Evolutionary conservation across 92 coral and sea anemone species (phyloP).

Genomic region (Siderastrea radians): DNA sequence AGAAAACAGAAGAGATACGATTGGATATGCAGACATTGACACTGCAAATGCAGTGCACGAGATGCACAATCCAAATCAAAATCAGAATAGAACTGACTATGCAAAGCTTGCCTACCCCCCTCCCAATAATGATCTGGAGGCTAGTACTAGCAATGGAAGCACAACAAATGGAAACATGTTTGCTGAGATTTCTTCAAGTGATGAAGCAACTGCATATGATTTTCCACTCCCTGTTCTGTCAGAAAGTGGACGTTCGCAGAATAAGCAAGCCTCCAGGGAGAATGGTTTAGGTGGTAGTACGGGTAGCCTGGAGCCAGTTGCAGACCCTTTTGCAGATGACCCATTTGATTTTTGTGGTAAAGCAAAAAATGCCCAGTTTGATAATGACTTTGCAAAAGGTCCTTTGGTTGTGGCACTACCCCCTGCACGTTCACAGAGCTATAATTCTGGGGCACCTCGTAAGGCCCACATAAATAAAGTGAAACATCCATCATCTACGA

Average conservation of each 20-base stretch:
- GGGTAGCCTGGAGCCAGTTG: conserved; percentile 45
- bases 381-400: conserved; percentile 24
- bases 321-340: conserved; percentile 92
- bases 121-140: conserved; percentile 54
- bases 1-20: conserved; percentile 39
- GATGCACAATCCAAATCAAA: neutral
- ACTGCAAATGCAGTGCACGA: conserved; percentile 34
- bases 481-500: conserved; percentile 5
- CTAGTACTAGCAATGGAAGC: conserved; percentile 16
- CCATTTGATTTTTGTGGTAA: conserved; percentile 53
- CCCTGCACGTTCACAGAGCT: conserved; percentile 24
- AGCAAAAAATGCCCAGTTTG: conserved; percentile 15
- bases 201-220: conserved; percentile 74
- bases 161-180: conserved; percentile 19
- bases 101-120: conserved; percentile 88
- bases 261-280: conserved; percentile 44
- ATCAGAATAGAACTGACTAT: conserved; percentile 73
- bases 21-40: conserved; percentile 73
- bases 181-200: conserved; percentile 55
- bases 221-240: conserved; percentile 80
- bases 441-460: conserved; percentile 13
- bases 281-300: conserved; percentile 69
- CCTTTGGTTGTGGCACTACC: conserved; percentile 49
- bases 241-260: conserved; percentile 16
- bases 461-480: neutral